Base-by-base conservation (phyloP, 1,140 invertebrate species). In the Diorhabda sublineata region DNA sequence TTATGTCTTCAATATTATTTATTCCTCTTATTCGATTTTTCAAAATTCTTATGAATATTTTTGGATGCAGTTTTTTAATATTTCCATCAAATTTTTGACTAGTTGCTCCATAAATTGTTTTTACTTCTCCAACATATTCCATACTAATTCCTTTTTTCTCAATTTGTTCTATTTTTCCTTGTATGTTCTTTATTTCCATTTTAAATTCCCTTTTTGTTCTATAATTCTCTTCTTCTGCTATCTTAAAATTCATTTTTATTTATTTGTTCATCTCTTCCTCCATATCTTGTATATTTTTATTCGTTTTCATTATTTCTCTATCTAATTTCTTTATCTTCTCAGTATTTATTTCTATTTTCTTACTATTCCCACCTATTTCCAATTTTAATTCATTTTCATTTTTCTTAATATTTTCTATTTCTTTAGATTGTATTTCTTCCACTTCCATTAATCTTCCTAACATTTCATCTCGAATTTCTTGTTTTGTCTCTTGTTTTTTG, bases 121-220 rank as follows among this genome's bases (percentile, higher is more conserved):
- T 26, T 26, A 26, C 26, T 26, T 1, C 26, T 26, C 26, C 26
- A 26, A 26, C 26, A 26, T 26, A 26, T 26, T 26, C 26, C 26
- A 26, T 26, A 26, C 26, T 26, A 0, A 26, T 26, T 26, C 26
- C 56, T 57, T 11, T n/a, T 11, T 11, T 5, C 26, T 8, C 3
- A 57, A n/a, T 57, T 57, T 57, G 7, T 57, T 57, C 9, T 57
- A n/a, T 57, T 57, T n/a, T 57, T 57, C 56, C 26, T 57, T 8
- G 5, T 56, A 6, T 56, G n/a, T 56, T 6, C 52, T n/a, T 56
- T 6, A 56, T 7, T 7, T 56, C 5, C n/a, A 7, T 7, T n/a
- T 7, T 56, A 56, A 56, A 56, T 56, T n/a, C n/a, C n/a, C 5
- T 56, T 56, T 56, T n/a, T 56, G n/a, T n/a, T 56, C 2, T 56